Evolutionary conservation across 2,113 vertebrate genomes (phyloP).

Genomic region (Scomber japonicus): DNA sequence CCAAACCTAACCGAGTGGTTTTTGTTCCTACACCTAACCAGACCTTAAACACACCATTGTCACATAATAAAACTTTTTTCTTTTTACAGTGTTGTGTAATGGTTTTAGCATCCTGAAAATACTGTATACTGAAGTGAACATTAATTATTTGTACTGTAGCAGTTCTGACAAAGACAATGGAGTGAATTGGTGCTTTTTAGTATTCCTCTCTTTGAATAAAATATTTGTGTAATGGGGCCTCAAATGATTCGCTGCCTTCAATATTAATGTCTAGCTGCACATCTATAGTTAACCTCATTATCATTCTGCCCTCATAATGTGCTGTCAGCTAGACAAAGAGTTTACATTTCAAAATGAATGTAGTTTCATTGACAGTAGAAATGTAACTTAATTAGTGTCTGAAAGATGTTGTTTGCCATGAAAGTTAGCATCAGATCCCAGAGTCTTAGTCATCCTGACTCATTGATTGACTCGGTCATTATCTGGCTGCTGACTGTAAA

Average conservation of each 20-base stretch:
- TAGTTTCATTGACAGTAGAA: conserved; percentile 37
- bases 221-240: conserved; percentile 42
- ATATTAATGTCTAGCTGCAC: conserved; percentile 30
- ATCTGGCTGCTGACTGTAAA: conserved; percentile 28
- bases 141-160: conserved; percentile 33
- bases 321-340: conserved; percentile 38
- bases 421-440: conserved; percentile 37
- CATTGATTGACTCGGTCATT: conserved; percentile 30
- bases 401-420: conserved; percentile 47
- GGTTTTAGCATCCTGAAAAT: too few relatives aligned
- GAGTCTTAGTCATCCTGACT: neutral
- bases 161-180: conserved; percentile 23
- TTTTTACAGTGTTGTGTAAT: too few relatives aligned
- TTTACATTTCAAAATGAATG: conserved; percentile 29
- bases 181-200: conserved; percentile 35
- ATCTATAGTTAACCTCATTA: conserved; percentile 27
- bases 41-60: too few relatives aligned
- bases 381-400: conserved; percentile 42
- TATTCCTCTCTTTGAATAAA: conserved; percentile 23
- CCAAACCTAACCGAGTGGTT: too few relatives aligned
- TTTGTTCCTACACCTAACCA: too few relatives aligned
- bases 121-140: neutral
- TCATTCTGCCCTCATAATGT: conserved; percentile 39
- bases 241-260: conserved; percentile 19
- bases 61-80: too few relatives aligned